Conservation (phyloP, 2,797 vertebrate genomes). For the Pipistrellus pipistrellus region DNA sequence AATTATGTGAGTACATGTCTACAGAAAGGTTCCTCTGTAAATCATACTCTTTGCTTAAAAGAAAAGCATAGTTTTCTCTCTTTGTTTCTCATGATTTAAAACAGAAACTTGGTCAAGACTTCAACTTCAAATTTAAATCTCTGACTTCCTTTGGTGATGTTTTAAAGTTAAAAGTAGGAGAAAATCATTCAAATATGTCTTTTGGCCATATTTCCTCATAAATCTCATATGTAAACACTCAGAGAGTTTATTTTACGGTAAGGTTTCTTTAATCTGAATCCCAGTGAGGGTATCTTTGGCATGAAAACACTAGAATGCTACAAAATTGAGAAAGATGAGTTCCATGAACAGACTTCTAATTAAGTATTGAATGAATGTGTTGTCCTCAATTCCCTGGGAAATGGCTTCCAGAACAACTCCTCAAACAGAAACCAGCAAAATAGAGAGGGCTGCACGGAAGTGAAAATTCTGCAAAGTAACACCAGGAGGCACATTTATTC, state of each 20-base stretch:
- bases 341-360: background rate
- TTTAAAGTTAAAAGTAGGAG: slow-evolving; percentile 16
- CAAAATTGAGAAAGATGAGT: background rate
- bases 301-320: background rate
- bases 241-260: slow-evolving; percentile 27
- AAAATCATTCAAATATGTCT: background rate
- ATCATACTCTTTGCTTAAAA: background rate
- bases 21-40: background rate
- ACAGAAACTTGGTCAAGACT: background rate
- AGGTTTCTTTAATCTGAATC: slow-evolving; percentile 27
- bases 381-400: background rate
- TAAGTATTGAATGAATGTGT: background rate
- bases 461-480: background rate
- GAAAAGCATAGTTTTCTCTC: background rate
- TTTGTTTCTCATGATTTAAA: slow-evolving; percentile 8
- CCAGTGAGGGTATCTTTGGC: background rate
- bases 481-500: background rate
- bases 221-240: slow-evolving; percentile 7
- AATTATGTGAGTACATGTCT: background rate
- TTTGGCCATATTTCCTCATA: background rate
- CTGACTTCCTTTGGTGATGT: background rate
- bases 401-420: background rate
- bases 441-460: background rate
- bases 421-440: background rate
- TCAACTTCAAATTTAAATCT: slow-evolving; percentile 42